Conservation (phyloP, 1,140 invertebrate species). For the Thereuonema tuberculata region DNA sequence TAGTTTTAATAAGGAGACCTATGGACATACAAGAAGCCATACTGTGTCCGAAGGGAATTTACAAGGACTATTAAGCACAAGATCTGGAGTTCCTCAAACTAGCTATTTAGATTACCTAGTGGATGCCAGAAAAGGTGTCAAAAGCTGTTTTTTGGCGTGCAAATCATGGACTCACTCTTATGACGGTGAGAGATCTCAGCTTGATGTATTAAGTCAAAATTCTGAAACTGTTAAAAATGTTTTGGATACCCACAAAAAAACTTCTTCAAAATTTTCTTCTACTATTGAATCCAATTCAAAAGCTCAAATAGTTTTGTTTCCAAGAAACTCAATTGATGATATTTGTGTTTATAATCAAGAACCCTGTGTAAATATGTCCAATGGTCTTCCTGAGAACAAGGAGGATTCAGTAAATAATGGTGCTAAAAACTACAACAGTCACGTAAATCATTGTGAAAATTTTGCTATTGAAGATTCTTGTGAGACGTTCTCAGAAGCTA, state of each 20-base stretch:
- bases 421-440: too few species aligned
- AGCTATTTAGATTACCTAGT: conserved; percentile 43
- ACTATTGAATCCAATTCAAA: too few species aligned
- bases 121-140: conserved; percentile 62
- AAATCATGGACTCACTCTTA: conserved; percentile 60
- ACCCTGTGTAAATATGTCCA: too few species aligned
- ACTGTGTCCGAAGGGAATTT: background rate
- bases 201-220: conserved; percentile 4
- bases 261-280: background rate
- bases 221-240: too few species aligned
- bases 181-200: conserved; percentile 43
- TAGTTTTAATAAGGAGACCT: background rate
- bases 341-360: too few species aligned
- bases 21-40: background rate
- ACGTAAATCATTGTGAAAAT: too few species aligned
- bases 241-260: background rate
- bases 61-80: background rate
- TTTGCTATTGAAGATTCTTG: too few species aligned
- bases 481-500: too few species aligned
- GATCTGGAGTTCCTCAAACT: background rate
- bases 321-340: too few species aligned
- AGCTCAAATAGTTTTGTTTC: too few species aligned
- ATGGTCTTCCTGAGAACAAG: too few species aligned
- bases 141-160: conserved; percentile 54
- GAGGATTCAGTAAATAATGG: too few species aligned